Percentiles rank a stretch among this genome's conserved stretches.
These are phyloP conservation scores for Littorina saxatilis DNA, from an alignment of 1,140 invertebrate genomes.

Conservation along the genomic window DNA sequence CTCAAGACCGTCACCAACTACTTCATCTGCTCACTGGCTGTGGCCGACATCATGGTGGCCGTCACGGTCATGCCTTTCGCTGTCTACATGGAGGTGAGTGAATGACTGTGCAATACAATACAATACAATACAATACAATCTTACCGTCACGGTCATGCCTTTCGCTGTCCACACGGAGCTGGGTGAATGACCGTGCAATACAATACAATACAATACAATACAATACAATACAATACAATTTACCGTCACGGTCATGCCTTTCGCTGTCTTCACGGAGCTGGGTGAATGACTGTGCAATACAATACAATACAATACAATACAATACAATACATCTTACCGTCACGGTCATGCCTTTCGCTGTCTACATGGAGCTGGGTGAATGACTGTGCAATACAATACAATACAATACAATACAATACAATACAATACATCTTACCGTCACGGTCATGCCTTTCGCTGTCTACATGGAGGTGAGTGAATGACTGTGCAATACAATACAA, in stretches of 20 bases:
- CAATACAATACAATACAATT: too few relatives aligned
- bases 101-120: too few relatives aligned
- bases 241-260: constrained; percentile 98
- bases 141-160: constrained; percentile 95
- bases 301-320: too few relatives aligned
- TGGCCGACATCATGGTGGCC: constrained; percentile 97
- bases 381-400: background rate
- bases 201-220: too few relatives aligned
- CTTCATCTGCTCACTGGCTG: constrained; percentile 98
- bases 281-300: too few relatives aligned
- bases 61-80: constrained; percentile 98
- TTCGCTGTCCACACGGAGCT: constrained; percentile 98
- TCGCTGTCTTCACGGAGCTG: constrained; percentile 97
- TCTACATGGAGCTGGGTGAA: constrained; percentile 94
- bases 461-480: constrained; percentile 93
- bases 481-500: too few relatives aligned
- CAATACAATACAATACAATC: too few relatives aligned
- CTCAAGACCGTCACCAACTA: constrained; percentile 96
- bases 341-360: constrained; percentile 98
- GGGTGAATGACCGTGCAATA: constrained; percentile 76
- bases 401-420: too few relatives aligned
- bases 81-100: constrained; percentile 96
- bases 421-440: too few relatives aligned
- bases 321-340: constrained; percentile 81
- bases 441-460: constrained; percentile 99